Percentiles rank a stretch among this genome's conserved stretches.
Conservation (phyloP, 1,140 invertebrate species). For the Triops longicaudatus region DNA sequence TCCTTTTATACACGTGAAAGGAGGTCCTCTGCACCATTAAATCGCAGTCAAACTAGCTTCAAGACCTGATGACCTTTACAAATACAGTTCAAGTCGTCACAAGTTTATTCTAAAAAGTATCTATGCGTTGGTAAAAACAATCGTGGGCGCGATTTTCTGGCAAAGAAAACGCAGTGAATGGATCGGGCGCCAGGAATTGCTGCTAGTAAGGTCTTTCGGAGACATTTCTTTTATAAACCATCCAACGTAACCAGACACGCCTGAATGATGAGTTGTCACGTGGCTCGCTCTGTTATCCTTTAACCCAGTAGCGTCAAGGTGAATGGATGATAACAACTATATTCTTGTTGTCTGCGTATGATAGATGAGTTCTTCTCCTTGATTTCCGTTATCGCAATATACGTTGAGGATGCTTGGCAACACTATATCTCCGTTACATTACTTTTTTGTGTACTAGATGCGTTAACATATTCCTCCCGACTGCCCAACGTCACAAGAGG, state of each 20-base stretch:
- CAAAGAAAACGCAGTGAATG: not conserved
- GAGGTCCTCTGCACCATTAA: not conserved
- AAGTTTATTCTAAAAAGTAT: no score
- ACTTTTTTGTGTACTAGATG: no score
- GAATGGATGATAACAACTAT: not conserved
- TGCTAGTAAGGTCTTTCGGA: not conserved
- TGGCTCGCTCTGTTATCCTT: not conserved
- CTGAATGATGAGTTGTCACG: not conserved
- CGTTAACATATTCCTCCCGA: no score
- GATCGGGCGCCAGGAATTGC: not conserved
- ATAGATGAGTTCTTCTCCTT: no score
- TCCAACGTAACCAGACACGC: not conserved
- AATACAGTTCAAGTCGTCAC: no score
- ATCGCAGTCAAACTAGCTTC: not conserved
- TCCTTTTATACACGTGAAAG: not conserved
- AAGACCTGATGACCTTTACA: not conserved
- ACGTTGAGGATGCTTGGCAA: no score
- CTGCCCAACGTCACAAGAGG: no score
- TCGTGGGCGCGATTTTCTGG: not conserved
- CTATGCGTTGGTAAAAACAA: no score
- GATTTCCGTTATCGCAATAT: no score
- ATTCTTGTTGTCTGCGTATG: not conserved
- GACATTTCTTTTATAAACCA: not conserved
- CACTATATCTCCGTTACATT: no score
- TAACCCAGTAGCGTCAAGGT: not conserved